Evolutionary conservation across 2,888 invertebrate genomes (phyloP).

Genomic region (Acholoe squamosa): DNA sequence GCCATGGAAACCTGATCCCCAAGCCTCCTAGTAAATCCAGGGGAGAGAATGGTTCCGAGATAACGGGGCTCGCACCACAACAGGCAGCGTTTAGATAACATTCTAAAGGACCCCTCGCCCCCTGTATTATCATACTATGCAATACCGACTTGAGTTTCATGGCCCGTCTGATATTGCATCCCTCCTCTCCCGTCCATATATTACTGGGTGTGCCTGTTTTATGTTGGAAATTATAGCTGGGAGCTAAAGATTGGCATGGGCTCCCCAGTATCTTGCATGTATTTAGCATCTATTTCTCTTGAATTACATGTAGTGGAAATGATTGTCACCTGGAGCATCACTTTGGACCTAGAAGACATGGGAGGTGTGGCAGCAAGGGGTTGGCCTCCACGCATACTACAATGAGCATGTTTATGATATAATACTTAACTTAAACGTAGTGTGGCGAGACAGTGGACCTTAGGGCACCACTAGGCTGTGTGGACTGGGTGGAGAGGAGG

Average conservation of each 20-base stretch:
- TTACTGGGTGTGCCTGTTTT: background rate
- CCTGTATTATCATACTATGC: constrained; percentile 18
- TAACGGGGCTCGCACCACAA: background rate
- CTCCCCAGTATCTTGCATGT: no score
- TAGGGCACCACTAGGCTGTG: background rate
- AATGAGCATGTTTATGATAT: no score
- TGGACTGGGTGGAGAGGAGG: background rate
- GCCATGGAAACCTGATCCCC: constrained; percentile 42
- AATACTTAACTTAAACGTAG: no score
- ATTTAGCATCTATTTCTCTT: no score
- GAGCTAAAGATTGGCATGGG: background rate
- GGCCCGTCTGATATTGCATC: background rate
- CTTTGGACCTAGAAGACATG: no score
- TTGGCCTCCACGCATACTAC: no score
- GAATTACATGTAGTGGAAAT: no score
- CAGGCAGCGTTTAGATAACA: constrained; percentile 29
- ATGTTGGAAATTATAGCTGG: background rate
- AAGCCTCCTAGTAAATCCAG: background rate
- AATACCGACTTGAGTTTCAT: background rate
- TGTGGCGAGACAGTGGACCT: no score
- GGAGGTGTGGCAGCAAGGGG: no score
- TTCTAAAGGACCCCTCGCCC: background rate
- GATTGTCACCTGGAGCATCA: no score
- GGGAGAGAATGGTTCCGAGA: background rate
- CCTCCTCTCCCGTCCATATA: background rate